phyloP scores from a whole-genome alignment of 2,888 invertebrate species.

The Taphrorychus bicolor region DNA sequence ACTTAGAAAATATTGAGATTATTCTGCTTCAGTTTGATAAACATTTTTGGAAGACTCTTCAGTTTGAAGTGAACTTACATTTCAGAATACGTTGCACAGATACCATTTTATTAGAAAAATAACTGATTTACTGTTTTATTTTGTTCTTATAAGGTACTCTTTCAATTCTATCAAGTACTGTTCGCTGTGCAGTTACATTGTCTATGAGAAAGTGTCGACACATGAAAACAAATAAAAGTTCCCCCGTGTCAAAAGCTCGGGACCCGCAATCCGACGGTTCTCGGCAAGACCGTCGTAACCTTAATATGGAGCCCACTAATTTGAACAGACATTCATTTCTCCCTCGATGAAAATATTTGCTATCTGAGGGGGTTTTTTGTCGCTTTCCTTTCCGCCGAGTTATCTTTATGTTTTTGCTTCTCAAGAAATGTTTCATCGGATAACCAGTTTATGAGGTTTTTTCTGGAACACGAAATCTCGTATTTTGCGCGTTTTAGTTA shows the following conservation, averaged over 20 bases:
- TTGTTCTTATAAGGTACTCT: no score
- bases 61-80: no score
- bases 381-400: constrained; percentile 20
- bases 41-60: no score
- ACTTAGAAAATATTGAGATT: no score
- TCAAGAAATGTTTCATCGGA: neutral
- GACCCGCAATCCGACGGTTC: constrained; percentile 22
- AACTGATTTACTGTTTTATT: no score
- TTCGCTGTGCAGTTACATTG: neutral
- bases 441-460: neutral
- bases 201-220: constrained; percentile 18
- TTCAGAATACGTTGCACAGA: no score
- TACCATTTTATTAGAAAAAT: no score
- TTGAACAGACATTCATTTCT: constrained; percentile 38
- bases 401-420: constrained; percentile 31
- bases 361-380: constrained; percentile 29
- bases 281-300: constrained; percentile 21
- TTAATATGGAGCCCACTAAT: constrained; percentile 34
- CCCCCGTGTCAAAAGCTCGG: constrained; percentile 20
- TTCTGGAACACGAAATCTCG: neutral
- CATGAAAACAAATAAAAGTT: constrained; percentile 36
- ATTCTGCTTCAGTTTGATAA: no score
- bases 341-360: constrained; percentile 36
- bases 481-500: neutral
- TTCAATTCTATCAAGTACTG: no score